These are phyloP conservation scores for Limnodromus scolopaceus DNA, from an alignment of 2,797 vertebrate genomes.

Conservation along the genomic window DNA sequence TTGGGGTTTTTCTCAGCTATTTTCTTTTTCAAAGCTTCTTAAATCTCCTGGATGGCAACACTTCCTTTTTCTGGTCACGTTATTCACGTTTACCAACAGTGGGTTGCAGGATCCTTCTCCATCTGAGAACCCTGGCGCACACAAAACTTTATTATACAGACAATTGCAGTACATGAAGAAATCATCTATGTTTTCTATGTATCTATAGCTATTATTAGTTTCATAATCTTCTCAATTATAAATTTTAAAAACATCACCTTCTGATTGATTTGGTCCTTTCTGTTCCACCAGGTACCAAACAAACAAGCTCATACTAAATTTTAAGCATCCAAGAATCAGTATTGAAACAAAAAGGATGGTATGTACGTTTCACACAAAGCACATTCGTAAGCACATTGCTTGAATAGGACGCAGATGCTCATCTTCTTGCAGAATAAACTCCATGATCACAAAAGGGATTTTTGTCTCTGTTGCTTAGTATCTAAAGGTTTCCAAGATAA, in stretches of 20 bases:
- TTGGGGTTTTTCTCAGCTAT: neutral
- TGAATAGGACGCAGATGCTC: neutral
- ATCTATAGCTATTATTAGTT: neutral
- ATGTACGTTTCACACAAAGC: neutral
- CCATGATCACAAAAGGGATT: neutral
- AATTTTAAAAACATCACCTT: neutral
- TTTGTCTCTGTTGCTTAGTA: neutral
- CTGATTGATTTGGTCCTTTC: neutral
- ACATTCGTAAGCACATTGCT: neutral
- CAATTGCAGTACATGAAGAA: neutral
- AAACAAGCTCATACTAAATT: neutral
- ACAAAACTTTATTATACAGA: neutral
- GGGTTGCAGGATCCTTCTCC: neutral
- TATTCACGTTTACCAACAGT: neutral
- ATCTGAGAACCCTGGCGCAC: neutral
- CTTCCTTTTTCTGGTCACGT: neutral
- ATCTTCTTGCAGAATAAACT: neutral
- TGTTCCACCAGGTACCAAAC: neutral
- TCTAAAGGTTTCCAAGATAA: neutral
- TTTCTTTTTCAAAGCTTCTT: neutral
- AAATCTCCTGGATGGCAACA: neutral
- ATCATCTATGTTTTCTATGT: neutral
- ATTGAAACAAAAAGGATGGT: neutral
- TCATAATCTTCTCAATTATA: neutral
- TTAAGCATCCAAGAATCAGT: neutral